Evolutionary conservation across 2,888 invertebrate species (phyloP).

Genomic region (Agriopis marginaria): DNA sequence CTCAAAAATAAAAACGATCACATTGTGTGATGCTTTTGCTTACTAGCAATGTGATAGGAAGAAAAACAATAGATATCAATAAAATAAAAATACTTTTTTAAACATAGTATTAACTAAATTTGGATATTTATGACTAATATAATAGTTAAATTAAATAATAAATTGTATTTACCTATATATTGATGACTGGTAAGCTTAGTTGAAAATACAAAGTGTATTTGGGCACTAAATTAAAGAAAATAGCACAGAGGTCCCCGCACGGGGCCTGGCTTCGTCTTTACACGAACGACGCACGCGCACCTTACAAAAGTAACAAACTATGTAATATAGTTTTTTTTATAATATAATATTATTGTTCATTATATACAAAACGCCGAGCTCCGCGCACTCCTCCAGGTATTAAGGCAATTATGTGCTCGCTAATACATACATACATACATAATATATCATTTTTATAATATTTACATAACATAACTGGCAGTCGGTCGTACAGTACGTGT

Average conservation of each 20-base stretch:
- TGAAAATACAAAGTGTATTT: constrained; percentile 81
- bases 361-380: constrained; percentile 79
- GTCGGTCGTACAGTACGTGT: constrained; percentile 65
- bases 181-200: constrained; percentile 86
- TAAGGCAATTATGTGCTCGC: constrained; percentile 77
- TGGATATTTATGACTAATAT: constrained; percentile 86
- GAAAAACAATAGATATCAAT: constrained; percentile 64
- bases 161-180: constrained; percentile 81
- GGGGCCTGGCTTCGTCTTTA: constrained; percentile 66
- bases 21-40: constrained; percentile 80
- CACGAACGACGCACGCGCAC: constrained; percentile 74
- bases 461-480: constrained; percentile 81
- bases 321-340: constrained; percentile 71
- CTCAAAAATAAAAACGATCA: constrained; percentile 68
- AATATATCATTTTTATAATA: constrained; percentile 73
- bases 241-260: constrained; percentile 73
- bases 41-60: constrained; percentile 72
- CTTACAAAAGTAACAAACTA: constrained; percentile 83
- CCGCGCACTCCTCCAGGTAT: constrained; percentile 68
- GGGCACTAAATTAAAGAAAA: constrained; percentile 78
- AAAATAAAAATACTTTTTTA: constrained; percentile 70
- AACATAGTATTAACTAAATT: constrained; percentile 84
- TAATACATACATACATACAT: constrained; percentile 70
- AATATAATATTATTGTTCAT: constrained; percentile 74
- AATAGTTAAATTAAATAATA: constrained; percentile 83